These are phyloP conservation scores for Rhamphomyia laevipes DNA, from an alignment of 2,888 invertebrate genomes.

Conservation along the genomic window DNA sequence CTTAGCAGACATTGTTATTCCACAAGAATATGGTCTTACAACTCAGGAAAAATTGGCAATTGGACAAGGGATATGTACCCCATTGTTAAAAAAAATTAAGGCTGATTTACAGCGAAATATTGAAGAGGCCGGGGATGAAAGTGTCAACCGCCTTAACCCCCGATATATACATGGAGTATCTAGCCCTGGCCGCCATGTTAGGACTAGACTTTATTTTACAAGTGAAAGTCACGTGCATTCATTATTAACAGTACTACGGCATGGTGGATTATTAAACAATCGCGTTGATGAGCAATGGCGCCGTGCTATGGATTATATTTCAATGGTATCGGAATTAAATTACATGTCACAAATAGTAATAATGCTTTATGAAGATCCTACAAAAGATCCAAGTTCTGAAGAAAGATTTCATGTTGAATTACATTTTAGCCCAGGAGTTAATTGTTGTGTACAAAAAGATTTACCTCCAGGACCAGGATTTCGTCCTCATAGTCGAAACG, in stretches of 20 bases:
- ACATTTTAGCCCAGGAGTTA: conserved; percentile 97
- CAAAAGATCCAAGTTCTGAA: conserved; percentile 82
- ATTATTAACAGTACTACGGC: conserved; percentile 85
- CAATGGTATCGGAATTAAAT: conserved; percentile 94
- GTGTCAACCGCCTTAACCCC: conserved; percentile 91
- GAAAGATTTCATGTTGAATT: conserved; percentile 96
- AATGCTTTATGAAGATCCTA: conserved; percentile 98
- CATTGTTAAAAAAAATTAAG: conserved; percentile 86
- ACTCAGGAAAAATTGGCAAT: conserved; percentile 92
- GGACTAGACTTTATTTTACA: conserved; percentile 98
- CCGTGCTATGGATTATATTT: conserved; percentile 96
- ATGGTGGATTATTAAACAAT: conserved; percentile 80
- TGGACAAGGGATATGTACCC: conserved; percentile 95
- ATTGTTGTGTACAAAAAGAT: conserved; percentile 92
- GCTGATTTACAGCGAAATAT: conserved; percentile 91
- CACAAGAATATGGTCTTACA: conserved; percentile 97
- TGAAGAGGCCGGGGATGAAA: conserved; percentile 86
- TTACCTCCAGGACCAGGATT: conserved; percentile 87
- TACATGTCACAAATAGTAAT: conserved; percentile 99
- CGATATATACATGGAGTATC: conserved; percentile 97
- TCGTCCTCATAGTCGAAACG: conserved; percentile 80
- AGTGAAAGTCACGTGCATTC: conserved; percentile 99
- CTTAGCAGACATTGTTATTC: conserved; percentile 96
- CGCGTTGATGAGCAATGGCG: conserved; percentile 94
- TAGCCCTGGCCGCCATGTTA: conserved; percentile 93